Conservation (phyloP, 2,888 invertebrate species). For the Ophion slaviceki region DNA sequence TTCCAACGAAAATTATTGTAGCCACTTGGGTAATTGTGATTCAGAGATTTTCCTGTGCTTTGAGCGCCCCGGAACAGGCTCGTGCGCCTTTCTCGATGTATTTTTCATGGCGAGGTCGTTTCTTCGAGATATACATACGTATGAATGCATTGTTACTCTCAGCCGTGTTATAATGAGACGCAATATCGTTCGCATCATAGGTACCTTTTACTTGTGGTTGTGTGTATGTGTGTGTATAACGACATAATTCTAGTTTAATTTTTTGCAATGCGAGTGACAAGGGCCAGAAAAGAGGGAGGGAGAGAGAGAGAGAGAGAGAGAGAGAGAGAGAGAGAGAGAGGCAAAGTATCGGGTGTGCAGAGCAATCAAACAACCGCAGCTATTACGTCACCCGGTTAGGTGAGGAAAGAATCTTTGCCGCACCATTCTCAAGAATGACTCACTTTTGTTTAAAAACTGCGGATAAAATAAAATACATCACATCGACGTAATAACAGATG, state of each 20-base stretch:
- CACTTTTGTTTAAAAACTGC: background rate
- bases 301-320: background rate
- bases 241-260: background rate
- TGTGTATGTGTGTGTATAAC: background rate
- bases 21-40: background rate
- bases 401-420: background rate
- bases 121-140: background rate
- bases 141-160: conserved; percentile 49
- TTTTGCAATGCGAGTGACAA: conserved; percentile 8
- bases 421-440: background rate
- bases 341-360: conserved; percentile 42
- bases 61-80: background rate
- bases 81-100: conserved; percentile 5
- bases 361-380: conserved; percentile 23
- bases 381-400: conserved; percentile 38
- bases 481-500: background rate
- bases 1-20: conserved; percentile 12
- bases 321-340: no score
- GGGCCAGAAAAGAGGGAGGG: background rate
- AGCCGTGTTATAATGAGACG: conserved; percentile 41
- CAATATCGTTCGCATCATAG: conserved; percentile 32
- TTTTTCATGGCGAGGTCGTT: background rate
- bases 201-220: conserved; percentile 22
- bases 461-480: conserved; percentile 10
- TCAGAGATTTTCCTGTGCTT: conserved; percentile 1